Percentiles rank a stretch among this genome's conserved stretches.
Evolutionary conservation across 2,888 invertebrate genomes (phyloP).

Genomic region (Cryptus viduatorius): DNA sequence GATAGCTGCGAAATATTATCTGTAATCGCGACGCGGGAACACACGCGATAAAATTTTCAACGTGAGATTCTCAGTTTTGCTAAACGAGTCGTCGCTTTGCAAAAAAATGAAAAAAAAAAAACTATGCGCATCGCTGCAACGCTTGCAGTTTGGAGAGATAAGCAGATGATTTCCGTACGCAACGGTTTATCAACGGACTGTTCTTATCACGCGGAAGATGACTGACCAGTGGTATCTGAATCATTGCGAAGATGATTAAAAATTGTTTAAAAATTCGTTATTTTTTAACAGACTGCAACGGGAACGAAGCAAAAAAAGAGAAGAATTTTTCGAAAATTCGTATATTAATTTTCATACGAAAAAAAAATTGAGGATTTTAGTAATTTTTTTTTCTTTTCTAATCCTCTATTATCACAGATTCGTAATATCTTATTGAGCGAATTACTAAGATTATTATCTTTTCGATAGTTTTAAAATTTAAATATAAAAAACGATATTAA

Average conservation of each 20-base stretch:
- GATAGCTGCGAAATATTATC: conserved; percentile 22
- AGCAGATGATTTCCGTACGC: not conserved
- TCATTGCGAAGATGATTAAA: not conserved
- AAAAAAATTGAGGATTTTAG: not conserved
- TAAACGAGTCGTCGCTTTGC: not conserved
- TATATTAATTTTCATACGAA: conserved; percentile 2
- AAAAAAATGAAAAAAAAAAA: not conserved
- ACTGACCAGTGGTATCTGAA: not conserved
- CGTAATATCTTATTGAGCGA: not conserved
- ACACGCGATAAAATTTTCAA: not conserved
- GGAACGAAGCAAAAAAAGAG: not conserved
- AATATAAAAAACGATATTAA: conserved; percentile 2
- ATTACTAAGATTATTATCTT: not conserved
- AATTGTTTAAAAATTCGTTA: not conserved
- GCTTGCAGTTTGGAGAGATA: not conserved
- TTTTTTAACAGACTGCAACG: not conserved
- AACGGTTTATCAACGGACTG: not conserved
- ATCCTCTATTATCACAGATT: conserved; percentile 41
- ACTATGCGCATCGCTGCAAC: not conserved
- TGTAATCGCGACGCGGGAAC: not conserved
- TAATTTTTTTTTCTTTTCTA: conserved; percentile 2
- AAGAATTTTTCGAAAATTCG: not conserved
- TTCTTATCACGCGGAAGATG: not conserved
- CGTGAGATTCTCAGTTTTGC: not conserved
- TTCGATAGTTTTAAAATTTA: not conserved